Percentiles rank a stretch among this genome's conserved stretches.
Evolutionary conservation across 1,140 invertebrate genomes (phyloP).

Genomic region (Maniola jurtina): DNA sequence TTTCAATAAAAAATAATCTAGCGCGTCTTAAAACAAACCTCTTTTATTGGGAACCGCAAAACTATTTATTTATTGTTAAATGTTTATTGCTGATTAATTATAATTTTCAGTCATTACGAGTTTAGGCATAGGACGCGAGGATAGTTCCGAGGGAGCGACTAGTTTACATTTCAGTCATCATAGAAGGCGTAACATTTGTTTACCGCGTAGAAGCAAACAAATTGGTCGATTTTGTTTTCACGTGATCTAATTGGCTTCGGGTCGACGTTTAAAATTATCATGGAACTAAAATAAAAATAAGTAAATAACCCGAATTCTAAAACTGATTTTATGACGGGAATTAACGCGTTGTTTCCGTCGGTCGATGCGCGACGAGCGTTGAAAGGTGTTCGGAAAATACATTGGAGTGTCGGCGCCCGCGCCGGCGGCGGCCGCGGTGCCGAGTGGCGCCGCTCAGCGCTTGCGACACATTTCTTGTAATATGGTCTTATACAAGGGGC

Average conservation of each 20-base stretch:
- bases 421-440: conserved; percentile 13
- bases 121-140: too few relatives aligned
- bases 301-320: conserved; percentile 79
- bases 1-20: too few relatives aligned
- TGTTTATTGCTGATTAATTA: too few relatives aligned
- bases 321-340: conserved; percentile 79
- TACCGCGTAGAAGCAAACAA: conserved; percentile 31
- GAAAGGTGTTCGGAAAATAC: conserved; percentile 75
- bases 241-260: conserved; percentile 75
- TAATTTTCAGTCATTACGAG: too few relatives aligned
- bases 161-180: neutral
- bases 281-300: conserved; percentile 77
- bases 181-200: conserved; percentile 18
- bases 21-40: too few relatives aligned
- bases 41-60: too few relatives aligned
- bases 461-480: conserved; percentile 50
- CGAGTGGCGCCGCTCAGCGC: conserved; percentile 40
- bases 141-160: too few relatives aligned
- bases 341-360: conserved; percentile 78
- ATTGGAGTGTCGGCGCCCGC: conserved; percentile 57
- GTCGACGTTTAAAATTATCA: conserved; percentile 75
- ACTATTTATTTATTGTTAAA: too few relatives aligned
- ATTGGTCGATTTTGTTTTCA: conserved; percentile 55
- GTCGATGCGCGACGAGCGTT: conserved; percentile 73
- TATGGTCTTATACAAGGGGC: conserved; percentile 20